Evolutionary conservation across 2,888 invertebrate species (phyloP).

Genomic region (Ernsta delagoae): DNA sequence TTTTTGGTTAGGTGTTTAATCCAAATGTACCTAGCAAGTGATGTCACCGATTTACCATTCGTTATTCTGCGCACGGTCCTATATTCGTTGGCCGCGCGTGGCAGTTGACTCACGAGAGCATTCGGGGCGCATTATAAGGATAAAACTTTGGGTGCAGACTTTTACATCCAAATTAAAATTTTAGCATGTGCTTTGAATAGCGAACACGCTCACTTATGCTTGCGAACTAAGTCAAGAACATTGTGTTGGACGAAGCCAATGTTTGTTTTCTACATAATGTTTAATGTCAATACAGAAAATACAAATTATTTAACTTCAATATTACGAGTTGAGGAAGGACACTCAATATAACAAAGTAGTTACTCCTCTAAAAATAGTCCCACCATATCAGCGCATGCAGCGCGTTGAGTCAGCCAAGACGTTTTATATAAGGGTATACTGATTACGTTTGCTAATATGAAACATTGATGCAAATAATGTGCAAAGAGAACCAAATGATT

Average conservation of each 20-base stretch:
- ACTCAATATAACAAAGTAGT: not conserved
- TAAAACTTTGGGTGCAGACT: conserved; percentile 32
- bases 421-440: conserved; percentile 14
- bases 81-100: conserved; percentile 63
- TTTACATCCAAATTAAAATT: conserved; percentile 32
- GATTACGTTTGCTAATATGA: conserved; percentile 31
- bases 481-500: conserved; percentile 57
- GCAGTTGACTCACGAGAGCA: conserved; percentile 59
- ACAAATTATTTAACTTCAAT: no score
- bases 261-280: not conserved
- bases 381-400: conserved; percentile 13
- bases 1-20: conserved; percentile 48
- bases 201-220: conserved; percentile 5
- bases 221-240: conserved; percentile 9
- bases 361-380: conserved; percentile 18
- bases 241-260: no score
- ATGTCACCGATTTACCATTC: conserved; percentile 77
- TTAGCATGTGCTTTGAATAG: conserved; percentile 24
- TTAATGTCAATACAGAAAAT: not conserved
- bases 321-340: not conserved
- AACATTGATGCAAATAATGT: conserved; percentile 47
- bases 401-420: conserved; percentile 26
- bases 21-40: conserved; percentile 56
- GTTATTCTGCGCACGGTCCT: conserved; percentile 68
- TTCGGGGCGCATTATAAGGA: conserved; percentile 35